Evolutionary conservation across 2,113 vertebrate genomes (phyloP).

Genomic region (Sarotherodon lohbergeri): DNA sequence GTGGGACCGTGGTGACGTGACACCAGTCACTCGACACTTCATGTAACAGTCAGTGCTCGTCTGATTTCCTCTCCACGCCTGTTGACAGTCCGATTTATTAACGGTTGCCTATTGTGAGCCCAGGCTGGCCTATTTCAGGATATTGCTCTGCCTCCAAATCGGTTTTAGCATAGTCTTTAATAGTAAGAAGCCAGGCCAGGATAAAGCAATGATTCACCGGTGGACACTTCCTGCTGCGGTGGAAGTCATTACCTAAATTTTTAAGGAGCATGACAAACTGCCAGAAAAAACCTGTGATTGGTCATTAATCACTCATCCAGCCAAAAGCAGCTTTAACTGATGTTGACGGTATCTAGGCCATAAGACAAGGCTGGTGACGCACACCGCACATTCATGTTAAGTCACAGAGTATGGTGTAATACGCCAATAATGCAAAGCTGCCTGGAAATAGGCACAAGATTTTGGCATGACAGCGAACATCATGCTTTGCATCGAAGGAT

Average conservation of each 20-base stretch:
- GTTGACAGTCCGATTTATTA: constrained; percentile 63
- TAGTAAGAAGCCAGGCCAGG: constrained; percentile 15
- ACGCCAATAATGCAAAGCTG: neutral
- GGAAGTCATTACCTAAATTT: neutral
- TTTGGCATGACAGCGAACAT: neutral
- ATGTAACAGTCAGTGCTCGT: constrained; percentile 56
- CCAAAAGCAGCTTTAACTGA: neutral
- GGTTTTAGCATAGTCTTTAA: neutral
- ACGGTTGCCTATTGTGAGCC: constrained; percentile 51
- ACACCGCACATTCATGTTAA: neutral
- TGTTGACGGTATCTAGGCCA: neutral
- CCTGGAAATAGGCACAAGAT: neutral
- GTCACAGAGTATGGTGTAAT: neutral
- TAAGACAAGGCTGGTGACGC: neutral
- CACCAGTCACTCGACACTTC: constrained; percentile 59
- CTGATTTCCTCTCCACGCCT: constrained; percentile 52
- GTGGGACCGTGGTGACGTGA: constrained; percentile 1
- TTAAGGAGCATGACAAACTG: neutral
- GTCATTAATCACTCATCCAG: neutral
- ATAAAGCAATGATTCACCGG: constrained; percentile 43
- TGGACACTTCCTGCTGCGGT: neutral
- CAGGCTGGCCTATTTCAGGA: constrained; percentile 39
- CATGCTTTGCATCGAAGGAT: neutral
- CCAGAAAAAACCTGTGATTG: neutral
- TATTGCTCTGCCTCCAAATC: constrained; percentile 29